These are phyloP conservation scores for Vespertilio murinus DNA, from an alignment of 2,797 vertebrate species.

Conservation along the genomic window DNA sequence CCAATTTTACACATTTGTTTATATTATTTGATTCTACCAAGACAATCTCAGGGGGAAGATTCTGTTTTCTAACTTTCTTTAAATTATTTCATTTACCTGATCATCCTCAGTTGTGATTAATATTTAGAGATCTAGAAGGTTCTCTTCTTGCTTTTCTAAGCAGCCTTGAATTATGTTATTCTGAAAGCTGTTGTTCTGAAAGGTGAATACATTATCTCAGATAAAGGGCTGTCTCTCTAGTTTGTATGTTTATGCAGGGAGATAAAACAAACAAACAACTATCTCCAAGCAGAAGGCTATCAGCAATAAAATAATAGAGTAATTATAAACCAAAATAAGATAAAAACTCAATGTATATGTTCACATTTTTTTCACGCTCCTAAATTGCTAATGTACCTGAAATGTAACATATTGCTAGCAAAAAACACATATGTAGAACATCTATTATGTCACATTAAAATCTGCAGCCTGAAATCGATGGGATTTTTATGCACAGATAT, in stretches of 20 bases:
- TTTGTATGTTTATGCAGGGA: not conserved
- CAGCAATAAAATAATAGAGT: not conserved
- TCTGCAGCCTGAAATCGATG: not conserved
- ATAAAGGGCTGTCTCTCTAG: not conserved
- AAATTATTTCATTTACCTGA: not conserved
- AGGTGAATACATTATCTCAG: not conserved
- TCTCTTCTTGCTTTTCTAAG: not conserved
- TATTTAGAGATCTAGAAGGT: not conserved
- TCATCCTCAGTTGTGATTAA: not conserved
- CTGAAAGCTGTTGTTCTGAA: not conserved
- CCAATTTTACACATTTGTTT: not conserved
- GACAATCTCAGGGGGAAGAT: not conserved
- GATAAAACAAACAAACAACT: not conserved
- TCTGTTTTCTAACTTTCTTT: not conserved
- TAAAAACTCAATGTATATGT: not conserved
- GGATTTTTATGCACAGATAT: not conserved
- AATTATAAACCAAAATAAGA: not conserved
- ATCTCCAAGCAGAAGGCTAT: not conserved
- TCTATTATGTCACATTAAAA: conserved; percentile 29
- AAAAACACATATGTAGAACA: conserved; percentile 20
- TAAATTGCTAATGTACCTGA: conserved; percentile 1
- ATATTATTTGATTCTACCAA: not conserved
- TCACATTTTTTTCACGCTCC: not conserved
- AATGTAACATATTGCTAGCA: conserved; percentile 16
- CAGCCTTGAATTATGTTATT: not conserved